phyloP scores from a whole-genome alignment of 2,797 vertebrate species.

The Enteromius thamalakanensis region DNA sequence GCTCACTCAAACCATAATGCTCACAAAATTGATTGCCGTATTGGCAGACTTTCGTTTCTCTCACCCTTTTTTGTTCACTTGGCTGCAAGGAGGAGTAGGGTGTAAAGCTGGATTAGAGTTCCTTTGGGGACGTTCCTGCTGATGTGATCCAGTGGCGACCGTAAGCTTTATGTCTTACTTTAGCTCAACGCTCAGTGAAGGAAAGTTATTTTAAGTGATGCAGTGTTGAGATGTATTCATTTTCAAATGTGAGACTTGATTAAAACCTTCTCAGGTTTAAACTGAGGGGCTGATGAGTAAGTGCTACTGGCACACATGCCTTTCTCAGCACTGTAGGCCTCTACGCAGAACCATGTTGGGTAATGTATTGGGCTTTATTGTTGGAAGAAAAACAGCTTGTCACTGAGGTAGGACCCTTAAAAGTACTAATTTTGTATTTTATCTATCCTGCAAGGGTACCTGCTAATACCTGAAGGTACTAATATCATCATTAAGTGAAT shows the following conservation, averaged over 20 bases:
- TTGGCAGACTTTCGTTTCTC: slow-evolving; percentile 9
- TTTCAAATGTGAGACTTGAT: slow-evolving; percentile 46
- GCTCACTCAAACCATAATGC: neutral
- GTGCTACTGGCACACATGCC: slow-evolving; percentile 46
- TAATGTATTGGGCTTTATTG: slow-evolving; percentile 36
- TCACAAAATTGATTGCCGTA: neutral
- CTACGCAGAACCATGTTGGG: slow-evolving; percentile 61
- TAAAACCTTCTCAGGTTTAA: slow-evolving; percentile 66
- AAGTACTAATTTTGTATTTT: neutral
- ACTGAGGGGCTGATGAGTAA: slow-evolving; percentile 50
- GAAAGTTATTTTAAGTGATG: slow-evolving; percentile 65
- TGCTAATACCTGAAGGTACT: neutral
- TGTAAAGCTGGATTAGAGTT: slow-evolving; percentile 38
- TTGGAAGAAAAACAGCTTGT: neutral
- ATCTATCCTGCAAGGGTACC: no score
- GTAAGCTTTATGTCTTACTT: slow-evolving; percentile 30
- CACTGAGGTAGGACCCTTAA: neutral
- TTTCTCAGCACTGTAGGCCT: slow-evolving; percentile 49
- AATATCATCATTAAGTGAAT: neutral
- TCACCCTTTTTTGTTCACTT: neutral
- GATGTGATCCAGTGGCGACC: slow-evolving; percentile 23
- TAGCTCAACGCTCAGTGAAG: slow-evolving; percentile 55
- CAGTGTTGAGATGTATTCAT: slow-evolving; percentile 51
- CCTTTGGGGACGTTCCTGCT: slow-evolving; percentile 2
- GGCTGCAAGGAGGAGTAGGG: slow-evolving; percentile 3